Base-by-base conservation (phyloP, 2,888 invertebrate genomes). In the Megamerina dolium region DNA sequence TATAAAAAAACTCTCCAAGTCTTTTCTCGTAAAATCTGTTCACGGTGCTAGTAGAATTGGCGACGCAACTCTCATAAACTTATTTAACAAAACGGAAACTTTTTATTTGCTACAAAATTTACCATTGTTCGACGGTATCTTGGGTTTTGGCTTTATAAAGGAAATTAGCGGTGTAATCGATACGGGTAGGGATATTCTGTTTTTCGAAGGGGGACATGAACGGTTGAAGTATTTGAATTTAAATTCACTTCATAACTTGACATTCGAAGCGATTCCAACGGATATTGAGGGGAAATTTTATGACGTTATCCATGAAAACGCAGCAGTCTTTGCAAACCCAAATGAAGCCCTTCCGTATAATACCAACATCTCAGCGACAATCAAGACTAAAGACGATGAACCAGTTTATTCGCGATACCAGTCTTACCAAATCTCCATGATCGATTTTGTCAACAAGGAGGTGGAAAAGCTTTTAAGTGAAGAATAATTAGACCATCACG, bases 81-180 rank as follows among this genome's bases (percentile, higher is more conserved):
- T 51, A 14, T 45, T 44, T 17, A 36, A 43, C 23, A 48, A 23
- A 18, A 48, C 45, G 14, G 38, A 44, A 17, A 43, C 29, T 4
- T 49, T 49, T 37, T 50, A 38, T 35, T 19, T 53, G 4, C 27
- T 49, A 2, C 26, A 48, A 31, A 46, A 32, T 18, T 30, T 50
- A 5, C 35, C 38, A 41, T 35, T 38, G 5, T 49, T 51, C 14
- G 47, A 52, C 21, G 49, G 49, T 2, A 53, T 51, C 5, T 38
- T 50, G 5, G 51, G 50, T 1, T 53, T 45, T 32, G 41, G 35
- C 20, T 50, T 53, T 39, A 33, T 49, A 1, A 47, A 40, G 8
- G 38, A 43, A 35, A 46, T 52, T 9, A 27, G 16, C 3, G 48
- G 43, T 21, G 32, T 42, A 12, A 19, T 49, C 9, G 43, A 50